phyloP scores from a whole-genome alignment of 2,797 vertebrate species.

The Mallotus villosus region DNA sequence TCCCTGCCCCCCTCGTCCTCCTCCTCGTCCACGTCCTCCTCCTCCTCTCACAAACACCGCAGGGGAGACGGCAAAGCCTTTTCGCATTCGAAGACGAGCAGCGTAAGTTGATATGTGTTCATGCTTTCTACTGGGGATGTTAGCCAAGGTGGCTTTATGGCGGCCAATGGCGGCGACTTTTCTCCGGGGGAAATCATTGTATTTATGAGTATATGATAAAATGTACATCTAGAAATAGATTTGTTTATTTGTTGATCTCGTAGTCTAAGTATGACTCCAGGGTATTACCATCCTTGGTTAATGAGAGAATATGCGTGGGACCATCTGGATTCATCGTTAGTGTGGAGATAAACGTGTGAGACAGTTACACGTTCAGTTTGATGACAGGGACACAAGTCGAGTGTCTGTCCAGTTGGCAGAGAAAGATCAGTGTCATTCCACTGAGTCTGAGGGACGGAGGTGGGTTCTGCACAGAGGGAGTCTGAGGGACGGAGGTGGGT shows the following conservation, averaged over 20 bases:
- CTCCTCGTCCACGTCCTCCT: slow-evolving; percentile 59
- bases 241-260: neutral
- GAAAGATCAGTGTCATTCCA: neutral
- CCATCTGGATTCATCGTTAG: too few relatives aligned
- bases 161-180: neutral
- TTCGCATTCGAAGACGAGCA: slow-evolving; percentile 78
- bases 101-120: slow-evolving; percentile 59
- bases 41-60: slow-evolving; percentile 81
- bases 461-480: slow-evolving; percentile 15
- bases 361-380: neutral
- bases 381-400: neutral
- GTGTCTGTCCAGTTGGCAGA: neutral
- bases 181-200: neutral
- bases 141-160: neutral
- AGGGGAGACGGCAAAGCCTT: slow-evolving; percentile 84
- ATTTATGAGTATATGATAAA: neutral
- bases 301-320: neutral
- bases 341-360: too few relatives aligned
- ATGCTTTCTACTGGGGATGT: neutral
- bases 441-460: slow-evolving; percentile 19
- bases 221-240: neutral
- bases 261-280: neutral
- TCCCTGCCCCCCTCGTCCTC: slow-evolving; percentile 57
- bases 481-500: too few relatives aligned
- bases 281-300: neutral